A percentile compares a stretch with the other conserved stretches of the same genome.
Evolutionary conservation across 2,113 vertebrate genomes (phyloP).

Genomic region (Pogonocichla stellata): DNA sequence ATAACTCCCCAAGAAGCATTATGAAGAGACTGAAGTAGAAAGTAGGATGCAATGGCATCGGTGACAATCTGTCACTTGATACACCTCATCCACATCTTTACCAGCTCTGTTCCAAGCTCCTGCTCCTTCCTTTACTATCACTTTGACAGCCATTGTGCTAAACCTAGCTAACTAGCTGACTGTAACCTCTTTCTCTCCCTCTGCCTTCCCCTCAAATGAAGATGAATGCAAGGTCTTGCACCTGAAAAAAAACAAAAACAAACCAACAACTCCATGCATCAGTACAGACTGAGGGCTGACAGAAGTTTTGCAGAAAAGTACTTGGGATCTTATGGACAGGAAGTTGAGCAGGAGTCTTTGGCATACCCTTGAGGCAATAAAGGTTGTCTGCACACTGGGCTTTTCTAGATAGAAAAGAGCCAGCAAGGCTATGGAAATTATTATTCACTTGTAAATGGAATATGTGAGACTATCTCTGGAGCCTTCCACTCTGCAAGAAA

Average conservation of each 20-base stretch:
- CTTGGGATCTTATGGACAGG: not conserved
- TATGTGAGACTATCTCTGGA: not conserved
- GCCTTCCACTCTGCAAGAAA: not conserved
- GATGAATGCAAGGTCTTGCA: not conserved
- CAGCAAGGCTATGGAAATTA: not conserved
- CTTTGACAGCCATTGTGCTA: not conserved
- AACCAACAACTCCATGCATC: not conserved
- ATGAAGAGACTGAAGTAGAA: not conserved
- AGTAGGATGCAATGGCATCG: not conserved
- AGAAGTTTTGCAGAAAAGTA: not conserved
- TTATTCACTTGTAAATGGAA: not conserved
- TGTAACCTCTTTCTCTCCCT: not conserved
- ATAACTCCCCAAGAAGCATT: not conserved
- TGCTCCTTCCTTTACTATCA: not conserved
- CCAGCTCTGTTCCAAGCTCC: not conserved
- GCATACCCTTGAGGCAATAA: not conserved
- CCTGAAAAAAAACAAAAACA: not conserved
- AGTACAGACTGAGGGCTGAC: not conserved
- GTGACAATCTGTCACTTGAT: not conserved
- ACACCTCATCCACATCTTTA: not conserved
- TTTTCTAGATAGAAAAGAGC: not conserved
- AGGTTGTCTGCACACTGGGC: not conserved
- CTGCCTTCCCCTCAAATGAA: not conserved
- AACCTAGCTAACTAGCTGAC: not conserved
- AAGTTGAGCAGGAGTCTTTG: not conserved